Base-by-base conservation (phyloP, 92 coral and sea anemone species). In the Palythoa caribaeorum region DNA sequence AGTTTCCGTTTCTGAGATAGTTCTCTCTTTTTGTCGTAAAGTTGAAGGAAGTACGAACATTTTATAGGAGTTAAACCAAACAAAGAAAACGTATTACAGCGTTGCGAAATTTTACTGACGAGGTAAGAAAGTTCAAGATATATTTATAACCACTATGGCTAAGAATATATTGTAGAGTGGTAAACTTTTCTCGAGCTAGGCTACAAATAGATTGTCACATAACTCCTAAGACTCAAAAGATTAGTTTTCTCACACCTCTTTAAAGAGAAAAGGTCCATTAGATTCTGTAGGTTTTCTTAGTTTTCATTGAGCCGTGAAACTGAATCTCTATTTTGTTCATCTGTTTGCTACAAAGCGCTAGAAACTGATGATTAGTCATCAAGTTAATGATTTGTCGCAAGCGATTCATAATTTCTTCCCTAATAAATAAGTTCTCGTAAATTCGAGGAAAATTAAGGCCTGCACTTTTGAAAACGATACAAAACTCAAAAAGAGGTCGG, bases 81-180 rank as follows among this genome's bases (percentile, higher is more conserved):
- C 84, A 79, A 79, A 79, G 84, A 35, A 79, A 55, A 79, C 37
- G 16, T 60, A 16, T 44, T 44, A 8, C 73, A 44, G 44, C 37
- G 72, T 10, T 16, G 57, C 71, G 38, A 79, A 79, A 62, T 39
- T 13, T 79, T 44, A 44, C 28, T 28, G 28, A 36, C 28, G 51
- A 79, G 84, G 84, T 79, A 79, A 39, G 84, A 79, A 60, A 54
- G 12, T 37, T 44, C 15, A 39, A 60, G 14, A 57, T n/a, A 8
- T 60, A 79, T 38, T 60, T 40, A 73, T 62, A 37, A 60, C 51
- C 44, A 60, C 9, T 35, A 37, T 38, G 69, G 54, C 72, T 73
- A 79, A 79, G 60, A 63, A 63, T 35, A 59, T 59, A 20, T 14
- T 14, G 6, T 59, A 1, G 35, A 63, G 70, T 63, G 70, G 8